These are phyloP conservation scores for Diplodus sargus DNA, from an alignment of 2,797 vertebrate genomes.

Conservation along the genomic window DNA sequence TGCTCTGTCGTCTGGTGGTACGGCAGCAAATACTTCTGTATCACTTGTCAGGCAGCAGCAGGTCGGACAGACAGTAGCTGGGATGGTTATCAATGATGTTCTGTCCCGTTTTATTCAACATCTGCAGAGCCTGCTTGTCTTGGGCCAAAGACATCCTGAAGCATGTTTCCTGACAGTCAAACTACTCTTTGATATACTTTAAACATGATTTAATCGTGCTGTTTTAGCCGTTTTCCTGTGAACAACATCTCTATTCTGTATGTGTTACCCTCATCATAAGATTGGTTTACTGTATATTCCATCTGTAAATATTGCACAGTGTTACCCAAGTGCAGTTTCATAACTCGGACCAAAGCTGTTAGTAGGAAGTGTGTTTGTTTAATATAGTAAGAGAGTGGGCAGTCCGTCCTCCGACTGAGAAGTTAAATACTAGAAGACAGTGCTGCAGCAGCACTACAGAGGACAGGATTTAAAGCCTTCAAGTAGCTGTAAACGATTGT, in stretches of 20 bases:
- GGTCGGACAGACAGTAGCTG: no score
- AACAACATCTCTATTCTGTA: neutral
- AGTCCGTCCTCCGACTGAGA: conserved; percentile 61
- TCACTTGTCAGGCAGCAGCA: no score
- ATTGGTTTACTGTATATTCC: conserved; percentile 30
- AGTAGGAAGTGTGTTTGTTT: conserved; percentile 76
- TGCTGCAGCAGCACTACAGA: conserved; percentile 52
- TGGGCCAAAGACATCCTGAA: no score
- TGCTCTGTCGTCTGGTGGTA: no score
- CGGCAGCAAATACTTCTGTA: no score
- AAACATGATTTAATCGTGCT: neutral
- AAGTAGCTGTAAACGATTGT: conserved; percentile 30
- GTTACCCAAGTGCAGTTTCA: conserved; percentile 64
- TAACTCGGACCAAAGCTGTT: conserved; percentile 68
- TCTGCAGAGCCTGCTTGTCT: no score
- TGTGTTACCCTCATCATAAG: conserved; percentile 14
- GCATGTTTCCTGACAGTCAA: neutral
- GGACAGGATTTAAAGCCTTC: conserved; percentile 59
- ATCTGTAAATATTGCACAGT: conserved; percentile 29
- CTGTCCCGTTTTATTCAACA: no score
- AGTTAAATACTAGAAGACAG: conserved; percentile 53
- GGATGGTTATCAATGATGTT: no score
- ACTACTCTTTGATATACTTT: neutral
- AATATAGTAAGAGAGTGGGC: conserved; percentile 76
- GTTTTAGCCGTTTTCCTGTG: neutral